Base-by-base conservation (phyloP, 1,140 invertebrate species). In the Zelostemma sp. region DNA sequence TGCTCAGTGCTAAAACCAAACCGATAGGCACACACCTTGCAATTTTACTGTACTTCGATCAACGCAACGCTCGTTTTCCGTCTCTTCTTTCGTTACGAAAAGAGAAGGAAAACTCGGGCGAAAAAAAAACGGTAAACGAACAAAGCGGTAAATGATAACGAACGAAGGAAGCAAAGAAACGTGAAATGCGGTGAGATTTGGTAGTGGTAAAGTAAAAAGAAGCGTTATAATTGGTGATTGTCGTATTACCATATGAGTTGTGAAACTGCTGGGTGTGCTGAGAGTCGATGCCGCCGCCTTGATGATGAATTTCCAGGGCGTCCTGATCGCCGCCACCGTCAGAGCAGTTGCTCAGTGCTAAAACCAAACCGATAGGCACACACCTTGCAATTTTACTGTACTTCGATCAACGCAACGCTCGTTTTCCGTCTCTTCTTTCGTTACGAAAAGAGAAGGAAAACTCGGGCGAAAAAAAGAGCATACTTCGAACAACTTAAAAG, bases 291-390 rank as follows among this genome's bases (percentile, higher is more conserved):
- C 81, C 79, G 73, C 77, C 74, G 77, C 79, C 83, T 70, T 78
- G 81, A 67, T 85, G 82, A 77, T 85, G 84, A 73, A 83, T 81
- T 80, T 86, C 84, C 83, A 84, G 79, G 79, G 84, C 81, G 72
- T 86, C 84, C 83, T 80, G 73, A 75, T 84, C 84, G 56, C 79
- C 82, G 74, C 83, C 83, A 73, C 82, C 85, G 79, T 86, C 83
- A 83, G 84, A 85, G 81, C 84, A 85, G 83, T 85, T 86, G 77
- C 82, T 86, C 83, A 85, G 83, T 64, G 83, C 84, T 86, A 86
- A 86, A 86, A 86, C 84, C 84, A 86, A 86, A 86, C 84, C 83
- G 84, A 86, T 85, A 86, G 84, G 85, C 84, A 85, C 79, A 86
- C 83, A 85, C 83, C 82, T 85, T 86, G 79, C 81, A 80, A 82